Percentiles rank a stretch among this genome's conserved stretches.
Conservation (phyloP, 1,140 invertebrate species). For the Stratiolaelaps scimitus region DNA sequence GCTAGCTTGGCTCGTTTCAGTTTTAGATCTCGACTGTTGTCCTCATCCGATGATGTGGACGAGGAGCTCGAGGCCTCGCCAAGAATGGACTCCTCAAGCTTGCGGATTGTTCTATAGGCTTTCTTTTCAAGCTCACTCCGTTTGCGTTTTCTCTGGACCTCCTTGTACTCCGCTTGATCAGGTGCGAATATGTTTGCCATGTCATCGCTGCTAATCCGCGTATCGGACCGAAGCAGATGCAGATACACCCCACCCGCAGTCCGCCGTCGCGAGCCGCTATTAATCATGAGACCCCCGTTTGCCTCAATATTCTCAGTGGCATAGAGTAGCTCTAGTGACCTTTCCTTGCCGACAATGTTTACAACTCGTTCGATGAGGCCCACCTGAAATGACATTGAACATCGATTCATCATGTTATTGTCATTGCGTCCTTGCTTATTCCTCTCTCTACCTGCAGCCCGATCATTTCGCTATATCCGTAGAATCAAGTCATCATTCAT, state of each 20-base stretch:
- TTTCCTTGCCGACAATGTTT: neutral
- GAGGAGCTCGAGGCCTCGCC: neutral
- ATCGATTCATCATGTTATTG: neutral
- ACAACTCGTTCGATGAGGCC: constrained; percentile 1
- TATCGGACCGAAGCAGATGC: neutral
- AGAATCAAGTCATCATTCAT: no score
- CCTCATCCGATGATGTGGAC: neutral
- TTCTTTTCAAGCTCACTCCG: constrained; percentile 3
- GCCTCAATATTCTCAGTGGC: constrained; percentile 19
- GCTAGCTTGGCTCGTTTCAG: neutral
- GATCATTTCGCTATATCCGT: no score
- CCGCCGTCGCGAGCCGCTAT: neutral
- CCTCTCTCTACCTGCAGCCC: no score
- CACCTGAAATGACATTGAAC: neutral
- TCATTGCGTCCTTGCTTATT: no score
- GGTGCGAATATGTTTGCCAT: neutral
- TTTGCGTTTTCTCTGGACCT: neutral
- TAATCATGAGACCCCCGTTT: constrained; percentile 16
- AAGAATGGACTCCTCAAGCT: neutral
- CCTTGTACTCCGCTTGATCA: neutral
- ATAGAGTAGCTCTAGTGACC: neutral
- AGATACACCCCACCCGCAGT: constrained; percentile 13
- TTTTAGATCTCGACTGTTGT: neutral
- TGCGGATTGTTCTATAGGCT: neutral
- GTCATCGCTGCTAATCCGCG: neutral